Conservation (phyloP, 2,113 vertebrate genomes). For the Ammospiza nelsoni region DNA sequence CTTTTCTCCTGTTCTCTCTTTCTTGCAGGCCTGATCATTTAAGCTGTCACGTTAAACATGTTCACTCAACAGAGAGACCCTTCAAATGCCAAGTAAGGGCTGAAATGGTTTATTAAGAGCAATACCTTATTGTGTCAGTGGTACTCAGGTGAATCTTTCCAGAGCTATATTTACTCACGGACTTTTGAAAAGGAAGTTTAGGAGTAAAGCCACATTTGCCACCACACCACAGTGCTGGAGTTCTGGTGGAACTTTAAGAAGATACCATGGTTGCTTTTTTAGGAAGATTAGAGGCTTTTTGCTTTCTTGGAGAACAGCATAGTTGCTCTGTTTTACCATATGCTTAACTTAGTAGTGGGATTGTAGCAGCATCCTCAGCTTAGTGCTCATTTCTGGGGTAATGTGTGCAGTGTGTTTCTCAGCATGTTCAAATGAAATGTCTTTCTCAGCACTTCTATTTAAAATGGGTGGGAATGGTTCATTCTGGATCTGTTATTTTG, state of each 20-base stretch:
- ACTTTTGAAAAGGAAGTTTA: constrained; percentile 41
- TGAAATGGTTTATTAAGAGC: constrained; percentile 68
- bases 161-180: background rate
- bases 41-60: constrained; percentile 99
- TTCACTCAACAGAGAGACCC: constrained; percentile 98
- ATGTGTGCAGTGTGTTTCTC: background rate
- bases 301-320: background rate
- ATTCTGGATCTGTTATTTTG: constrained; percentile 21
- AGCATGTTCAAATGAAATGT: background rate
- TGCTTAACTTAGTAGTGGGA: background rate
- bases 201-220: background rate
- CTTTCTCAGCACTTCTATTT: background rate
- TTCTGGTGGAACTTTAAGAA: background rate
- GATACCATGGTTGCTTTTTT: background rate
- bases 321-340: background rate
- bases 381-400: background rate
- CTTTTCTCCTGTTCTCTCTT: constrained; percentile 68
- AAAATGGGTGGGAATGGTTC: background rate
- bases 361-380: background rate
- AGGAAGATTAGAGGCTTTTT: background rate
- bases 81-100: constrained; percentile 99
- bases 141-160: background rate
- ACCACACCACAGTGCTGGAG: background rate
- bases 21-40: constrained; percentile 94
- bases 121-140: background rate